phyloP scores from a whole-genome alignment of 2,888 invertebrate species.

The Melanotus villosus region DNA sequence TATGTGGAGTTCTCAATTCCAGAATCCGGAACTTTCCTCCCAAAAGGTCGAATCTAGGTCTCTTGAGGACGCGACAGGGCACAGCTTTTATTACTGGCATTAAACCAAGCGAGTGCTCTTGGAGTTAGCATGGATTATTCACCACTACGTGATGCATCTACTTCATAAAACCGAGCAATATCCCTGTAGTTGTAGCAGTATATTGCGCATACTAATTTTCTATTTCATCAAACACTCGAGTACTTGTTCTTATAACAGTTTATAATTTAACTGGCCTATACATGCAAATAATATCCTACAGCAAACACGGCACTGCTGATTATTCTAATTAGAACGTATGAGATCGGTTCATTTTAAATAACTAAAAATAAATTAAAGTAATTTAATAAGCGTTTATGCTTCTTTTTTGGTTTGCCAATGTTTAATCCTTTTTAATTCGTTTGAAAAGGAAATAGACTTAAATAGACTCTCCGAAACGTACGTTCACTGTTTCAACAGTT shows the following conservation, averaged over 20 bases:
- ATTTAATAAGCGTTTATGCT: too few relatives aligned
- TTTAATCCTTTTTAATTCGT: too few relatives aligned
- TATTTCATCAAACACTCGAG: conserved; percentile 11
- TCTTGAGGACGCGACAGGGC: conserved; percentile 56
- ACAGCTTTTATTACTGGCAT: conserved; percentile 58
- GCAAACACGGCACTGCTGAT: too few relatives aligned
- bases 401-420: too few relatives aligned
- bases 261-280: too few relatives aligned
- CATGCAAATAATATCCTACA: too few relatives aligned
- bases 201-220: conserved; percentile 38
- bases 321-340: too few relatives aligned
- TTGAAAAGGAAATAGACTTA: too few relatives aligned
- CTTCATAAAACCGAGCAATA: conserved; percentile 38
- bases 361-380: too few relatives aligned
- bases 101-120: conserved; percentile 52
- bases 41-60: conserved; percentile 54
- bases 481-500: too few relatives aligned
- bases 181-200: conserved; percentile 16
- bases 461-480: too few relatives aligned
- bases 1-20: conserved; percentile 31
- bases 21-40: conserved; percentile 46
- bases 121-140: conserved; percentile 47
- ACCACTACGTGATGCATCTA: conserved; percentile 41
- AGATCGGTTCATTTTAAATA: too few relatives aligned
- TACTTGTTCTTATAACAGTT: neutral